A percentile compares a stretch with the other conserved stretches of the same genome.
Evolutionary conservation across 2,113 vertebrate species (phyloP).

Genomic region (Nothobranchius kuhntae): DNA sequence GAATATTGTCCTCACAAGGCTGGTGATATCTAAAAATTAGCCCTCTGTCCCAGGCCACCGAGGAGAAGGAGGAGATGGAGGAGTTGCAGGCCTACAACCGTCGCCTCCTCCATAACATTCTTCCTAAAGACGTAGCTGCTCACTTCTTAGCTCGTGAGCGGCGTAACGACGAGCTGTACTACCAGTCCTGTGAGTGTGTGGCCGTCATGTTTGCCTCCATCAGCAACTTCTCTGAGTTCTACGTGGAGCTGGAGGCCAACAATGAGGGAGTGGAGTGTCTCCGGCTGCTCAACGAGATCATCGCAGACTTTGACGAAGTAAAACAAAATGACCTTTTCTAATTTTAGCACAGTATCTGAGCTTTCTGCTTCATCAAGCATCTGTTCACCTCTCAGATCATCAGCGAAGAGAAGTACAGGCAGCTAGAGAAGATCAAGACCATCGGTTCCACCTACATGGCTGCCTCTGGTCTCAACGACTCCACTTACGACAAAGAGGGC

Average conservation of each 20-base stretch:
- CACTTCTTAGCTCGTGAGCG: conserved; percentile 92
- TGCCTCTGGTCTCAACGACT: conserved; percentile 90
- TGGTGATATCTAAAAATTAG: conserved; percentile 13
- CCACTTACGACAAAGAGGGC: conserved; percentile 91
- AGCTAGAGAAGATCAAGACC: conserved; percentile 97
- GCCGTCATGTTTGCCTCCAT: conserved; percentile 98
- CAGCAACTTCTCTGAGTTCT: conserved; percentile 97
- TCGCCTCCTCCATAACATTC: conserved; percentile 92
- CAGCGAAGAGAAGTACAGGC: conserved; percentile 89
- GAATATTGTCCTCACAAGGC: not conserved
- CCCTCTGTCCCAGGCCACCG: conserved; percentile 82
- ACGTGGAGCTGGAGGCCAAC: conserved; percentile 97
- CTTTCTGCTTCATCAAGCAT: not conserved
- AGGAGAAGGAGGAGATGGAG: conserved; percentile 98
- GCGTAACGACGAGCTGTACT: conserved; percentile 93
- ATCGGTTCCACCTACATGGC: conserved; percentile 98
- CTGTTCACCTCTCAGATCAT: conserved; percentile 81
- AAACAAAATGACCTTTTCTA: not conserved
- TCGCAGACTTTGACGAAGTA: conserved; percentile 96
- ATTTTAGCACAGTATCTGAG: rapidly evolving
- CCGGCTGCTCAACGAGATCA: conserved; percentile 95
- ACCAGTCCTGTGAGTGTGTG: conserved; percentile 96
- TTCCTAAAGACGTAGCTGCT: conserved; percentile 94
- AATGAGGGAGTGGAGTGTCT: conserved; percentile 96
- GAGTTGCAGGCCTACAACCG: conserved; percentile 96